These are phyloP conservation scores for Aplochiton taeniatus DNA, from an alignment of 2,797 vertebrate species.

Conservation along the genomic window DNA sequence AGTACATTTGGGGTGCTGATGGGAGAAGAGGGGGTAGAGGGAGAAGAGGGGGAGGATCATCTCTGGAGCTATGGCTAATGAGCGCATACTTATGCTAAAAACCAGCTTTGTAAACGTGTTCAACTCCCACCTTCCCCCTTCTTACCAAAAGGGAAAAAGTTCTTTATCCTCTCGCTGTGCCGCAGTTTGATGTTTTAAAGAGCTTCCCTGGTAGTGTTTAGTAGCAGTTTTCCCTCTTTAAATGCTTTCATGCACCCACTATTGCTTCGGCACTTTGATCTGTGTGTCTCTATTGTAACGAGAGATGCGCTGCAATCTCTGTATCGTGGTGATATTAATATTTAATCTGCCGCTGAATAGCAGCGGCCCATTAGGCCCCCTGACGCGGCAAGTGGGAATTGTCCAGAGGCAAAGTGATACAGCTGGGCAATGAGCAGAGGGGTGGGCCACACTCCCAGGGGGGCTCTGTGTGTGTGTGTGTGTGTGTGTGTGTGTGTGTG, in stretches of 20 bases:
- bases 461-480: slow-evolving; percentile 56
- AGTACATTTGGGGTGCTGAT: slow-evolving; percentile 44
- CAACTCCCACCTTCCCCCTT: slow-evolving; percentile 40
- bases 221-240: slow-evolving; percentile 75
- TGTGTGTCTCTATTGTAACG: slow-evolving; percentile 78
- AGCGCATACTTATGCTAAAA: slow-evolving; percentile 72
- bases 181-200: slow-evolving; percentile 70
- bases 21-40: slow-evolving; percentile 33
- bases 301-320: slow-evolving; percentile 81
- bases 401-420: slow-evolving; percentile 83
- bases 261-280: slow-evolving; percentile 77
- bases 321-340: slow-evolving; percentile 83
- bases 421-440: slow-evolving; percentile 75
- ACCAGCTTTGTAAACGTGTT: slow-evolving; percentile 65
- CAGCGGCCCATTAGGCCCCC: slow-evolving; percentile 81
- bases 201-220: slow-evolving; percentile 70
- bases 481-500: slow-evolving; percentile 28
- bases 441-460: slow-evolving; percentile 69
- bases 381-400: slow-evolving; percentile 82
- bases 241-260: slow-evolving; percentile 76
- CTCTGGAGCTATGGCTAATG: slow-evolving; percentile 70
- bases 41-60: slow-evolving; percentile 56
- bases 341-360: slow-evolving; percentile 84
- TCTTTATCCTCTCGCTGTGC: slow-evolving; percentile 53
- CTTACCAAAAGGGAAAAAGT: slow-evolving; percentile 60